These are phyloP conservation scores for Ginglymostoma cirratum DNA, from an alignment of 2,113 vertebrate genomes.

Conservation along the genomic window DNA sequence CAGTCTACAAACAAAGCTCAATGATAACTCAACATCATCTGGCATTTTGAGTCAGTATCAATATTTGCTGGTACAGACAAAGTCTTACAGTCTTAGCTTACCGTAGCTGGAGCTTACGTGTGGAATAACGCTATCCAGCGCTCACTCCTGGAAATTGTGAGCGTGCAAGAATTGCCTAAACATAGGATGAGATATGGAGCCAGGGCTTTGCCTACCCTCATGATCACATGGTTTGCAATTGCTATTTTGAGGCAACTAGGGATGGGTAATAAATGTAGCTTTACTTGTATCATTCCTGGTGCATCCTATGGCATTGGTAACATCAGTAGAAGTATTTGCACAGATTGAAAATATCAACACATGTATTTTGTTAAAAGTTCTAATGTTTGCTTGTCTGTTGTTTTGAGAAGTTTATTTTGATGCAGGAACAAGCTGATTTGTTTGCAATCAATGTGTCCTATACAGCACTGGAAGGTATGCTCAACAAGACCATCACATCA, in stretches of 20 bases:
- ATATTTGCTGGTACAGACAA: neutral
- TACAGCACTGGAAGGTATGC: neutral
- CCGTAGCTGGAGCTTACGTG: neutral
- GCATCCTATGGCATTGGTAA: neutral
- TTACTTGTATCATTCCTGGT: neutral
- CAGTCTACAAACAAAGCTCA: neutral
- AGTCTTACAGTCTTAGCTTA: neutral
- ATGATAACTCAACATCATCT: neutral
- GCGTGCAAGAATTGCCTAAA: neutral
- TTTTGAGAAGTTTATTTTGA: neutral
- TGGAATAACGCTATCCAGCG: neutral
- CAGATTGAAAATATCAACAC: neutral
- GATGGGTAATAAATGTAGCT: neutral
- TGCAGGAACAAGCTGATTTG: neutral
- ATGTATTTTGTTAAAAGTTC: neutral
- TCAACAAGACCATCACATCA: neutral
- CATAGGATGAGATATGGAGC: neutral
- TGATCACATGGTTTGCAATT: neutral
- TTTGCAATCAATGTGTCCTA: neutral
- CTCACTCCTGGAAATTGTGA: neutral
- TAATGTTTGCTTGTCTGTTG: neutral
- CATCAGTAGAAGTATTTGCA: neutral
- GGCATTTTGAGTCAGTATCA: neutral
- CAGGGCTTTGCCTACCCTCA: neutral
- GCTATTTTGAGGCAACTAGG: neutral